Base-by-base conservation (phyloP, 2,888 invertebrate species). In the Pterostichus madidus region DNA sequence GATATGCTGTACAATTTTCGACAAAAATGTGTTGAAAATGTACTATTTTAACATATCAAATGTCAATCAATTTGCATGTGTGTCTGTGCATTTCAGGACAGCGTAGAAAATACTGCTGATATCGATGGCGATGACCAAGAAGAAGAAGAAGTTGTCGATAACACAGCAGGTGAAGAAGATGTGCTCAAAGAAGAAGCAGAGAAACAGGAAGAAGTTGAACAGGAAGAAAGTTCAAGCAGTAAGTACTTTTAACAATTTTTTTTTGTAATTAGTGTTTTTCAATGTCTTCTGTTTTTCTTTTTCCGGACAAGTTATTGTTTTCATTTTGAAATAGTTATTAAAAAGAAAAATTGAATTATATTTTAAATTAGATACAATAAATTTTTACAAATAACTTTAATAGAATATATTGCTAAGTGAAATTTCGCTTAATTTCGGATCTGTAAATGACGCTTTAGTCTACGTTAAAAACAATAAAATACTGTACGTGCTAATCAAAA, bases 151-250 rank as follows among this genome's bases (percentile, higher is more conserved):
- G 78, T 86, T 15, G 86, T 85, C 11, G 85, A 86, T 53, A 86
- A 86, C 64, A 85, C 85, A 59, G 87, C 86, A 56, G 86, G 85
- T 49, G 84, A 84, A 44, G 85, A 84, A 71, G 84, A 84, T 53
- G 84, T 84, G n/a, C 85, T 86, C 15, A 86, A 86, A 80, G 87
- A 88, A 71, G 86, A 85, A 73, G 84, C 86, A 77, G 85, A 85
- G 71, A 73, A 83, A 46, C 84, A 86, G 56, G 86, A 85, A 68
- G 84, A 84, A 52, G 83, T 68, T 53, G 80, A 68, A 52, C 87
- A 89, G 84, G 88, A 88, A 85, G 90, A 89, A 87, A 87, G 88
- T 77, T 85, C 86, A 52, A 85, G 88, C 81, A 88, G 89, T 86
- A 88, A 86, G 86, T 86, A 39, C 39, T 3, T 2, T 3, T 24